Evolutionary conservation across 1,140 invertebrate species (phyloP).

Genomic region (Drosophila simulans): DNA sequence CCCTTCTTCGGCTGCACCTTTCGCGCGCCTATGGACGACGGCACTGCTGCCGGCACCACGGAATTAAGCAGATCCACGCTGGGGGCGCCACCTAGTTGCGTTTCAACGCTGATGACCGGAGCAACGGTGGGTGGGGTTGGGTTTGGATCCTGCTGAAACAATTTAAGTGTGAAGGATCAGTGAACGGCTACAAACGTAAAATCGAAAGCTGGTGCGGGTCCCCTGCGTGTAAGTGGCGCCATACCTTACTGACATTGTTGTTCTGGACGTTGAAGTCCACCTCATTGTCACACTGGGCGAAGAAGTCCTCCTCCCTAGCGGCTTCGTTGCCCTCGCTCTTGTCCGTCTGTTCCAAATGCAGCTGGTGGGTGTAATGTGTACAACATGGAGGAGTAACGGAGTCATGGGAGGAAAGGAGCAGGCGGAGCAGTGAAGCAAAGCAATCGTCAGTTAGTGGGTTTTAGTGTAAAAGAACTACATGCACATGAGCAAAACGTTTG

Average conservation of each 20-base stretch:
- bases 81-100: conserved; percentile 66
- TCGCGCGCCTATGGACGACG: conserved; percentile 87
- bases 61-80: conserved; percentile 84
- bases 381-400: not conserved
- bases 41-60: conserved; percentile 43
- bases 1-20: conserved; percentile 88
- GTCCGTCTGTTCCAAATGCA: conserved; percentile 87
- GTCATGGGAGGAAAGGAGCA: conserved; percentile 4
- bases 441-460: conserved; percentile 36
- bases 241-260: conserved; percentile 63
- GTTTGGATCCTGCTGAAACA: conserved; percentile 61
- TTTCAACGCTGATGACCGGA: conserved; percentile 27
- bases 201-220: conserved; percentile 31
- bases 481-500: conserved; percentile 5
- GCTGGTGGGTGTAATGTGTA: conserved; percentile 82
- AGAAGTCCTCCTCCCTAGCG: conserved; percentile 92
- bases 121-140: conserved; percentile 40
- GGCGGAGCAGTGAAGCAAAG: conserved; percentile 33
- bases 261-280: conserved; percentile 67
- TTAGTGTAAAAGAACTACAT: conserved; percentile 16
- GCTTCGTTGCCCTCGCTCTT: conserved; percentile 76
- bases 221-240: conserved; percentile 6
- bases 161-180: not conserved
- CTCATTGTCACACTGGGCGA: conserved; percentile 88
- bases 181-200: too few species aligned